Percentiles rank a stretch among this genome's conserved stretches.
These are phyloP conservation scores for Schizaphis graminum DNA, from an alignment of 2,888 invertebrate species.

Conservation along the genomic window DNA sequence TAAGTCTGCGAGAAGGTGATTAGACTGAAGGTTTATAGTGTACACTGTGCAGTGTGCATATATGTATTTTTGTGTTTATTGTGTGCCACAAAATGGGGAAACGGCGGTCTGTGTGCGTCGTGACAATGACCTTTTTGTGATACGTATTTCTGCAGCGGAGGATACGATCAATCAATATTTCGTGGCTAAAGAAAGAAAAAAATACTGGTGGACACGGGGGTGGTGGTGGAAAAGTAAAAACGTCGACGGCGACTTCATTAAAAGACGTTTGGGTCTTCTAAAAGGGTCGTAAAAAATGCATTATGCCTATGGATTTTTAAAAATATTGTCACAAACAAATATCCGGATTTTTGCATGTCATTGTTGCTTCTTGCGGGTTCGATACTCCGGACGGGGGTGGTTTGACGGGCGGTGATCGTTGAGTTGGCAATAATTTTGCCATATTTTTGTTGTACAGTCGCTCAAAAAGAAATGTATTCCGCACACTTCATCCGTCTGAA, in stretches of 20 bases:
- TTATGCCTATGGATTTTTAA: constrained; percentile 52
- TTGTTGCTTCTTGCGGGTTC: constrained; percentile 54
- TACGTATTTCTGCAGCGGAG: constrained; percentile 43
- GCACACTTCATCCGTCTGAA: constrained; percentile 4
- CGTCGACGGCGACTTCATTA: constrained; percentile 64
- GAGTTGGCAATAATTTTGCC: constrained; percentile 60
- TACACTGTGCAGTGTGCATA: constrained; percentile 33
- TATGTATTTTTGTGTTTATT: constrained; percentile 40
- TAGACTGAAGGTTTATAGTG: constrained; percentile 34
- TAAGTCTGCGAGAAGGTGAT: constrained; percentile 36
- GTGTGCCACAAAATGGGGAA: constrained; percentile 40
- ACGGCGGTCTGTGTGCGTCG: constrained; percentile 30
- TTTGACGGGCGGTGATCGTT: constrained; percentile 31
- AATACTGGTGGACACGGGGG: not conserved
- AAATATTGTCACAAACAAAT: constrained; percentile 64
- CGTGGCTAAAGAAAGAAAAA: constrained; percentile 28
- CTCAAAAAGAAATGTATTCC: constrained; percentile 22
- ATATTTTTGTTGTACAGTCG: constrained; percentile 30
- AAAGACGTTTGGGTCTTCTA: constrained; percentile 57
- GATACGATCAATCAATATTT: constrained; percentile 64
- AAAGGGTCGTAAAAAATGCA: constrained; percentile 65
- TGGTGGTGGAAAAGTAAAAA: constrained; percentile 14
- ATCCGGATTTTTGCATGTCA: constrained; percentile 61
- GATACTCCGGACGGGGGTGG: constrained; percentile 31
- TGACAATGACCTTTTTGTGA: constrained; percentile 64